Base-by-base conservation (phyloP, 2,113 vertebrate species). In the Lethenteron reissneri region DNA sequence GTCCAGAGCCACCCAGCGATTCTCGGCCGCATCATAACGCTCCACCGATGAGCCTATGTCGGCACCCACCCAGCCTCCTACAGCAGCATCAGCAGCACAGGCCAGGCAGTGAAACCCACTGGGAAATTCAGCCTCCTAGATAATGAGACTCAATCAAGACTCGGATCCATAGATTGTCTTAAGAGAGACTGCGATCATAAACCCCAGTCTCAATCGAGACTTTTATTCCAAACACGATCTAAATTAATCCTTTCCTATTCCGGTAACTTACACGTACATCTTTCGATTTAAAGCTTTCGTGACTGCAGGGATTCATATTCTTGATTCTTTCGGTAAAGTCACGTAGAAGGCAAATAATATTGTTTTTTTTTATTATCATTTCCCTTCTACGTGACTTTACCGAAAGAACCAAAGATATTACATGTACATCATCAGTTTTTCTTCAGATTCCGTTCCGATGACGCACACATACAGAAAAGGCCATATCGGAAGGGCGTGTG, bases 11-110 rank as follows among this genome's bases (percentile, higher is more conserved):
- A 95, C 89, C 94, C 94, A 99, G 68, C 82, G 88, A 74, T 96
- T 99, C 76, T 94, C 89, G 75, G 87, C 88, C 2, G 92, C 90
- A 80, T 97, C 92, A 69, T 87, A 99, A 73, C 91, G 83, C 78
- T 97, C 94, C 82, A 99, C 87, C 56, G 90, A 89, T 58, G 86
- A 88, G 15, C 92, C 92, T n/a, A 99, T 95, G 80, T 97, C 92
- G 17, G 89, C 85, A 74, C 94, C 94, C 71, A 99, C 75, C 91
- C 88, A 97, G 10, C 94, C 94, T 71, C 91, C 91, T 99, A 71
- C 58, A 82, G 79, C 13, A 64, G 74, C 78, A 2, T 72, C 57
- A 15, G 21, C 25, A 68, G 25, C 9, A 25, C 64, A 68, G 8
- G n/a, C 64, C 64, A 68, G 64, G 9, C 64, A 68, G n/a, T 17